phyloP scores from a whole-genome alignment of 2,888 invertebrate species.

The Drosophila niveifrons region DNA sequence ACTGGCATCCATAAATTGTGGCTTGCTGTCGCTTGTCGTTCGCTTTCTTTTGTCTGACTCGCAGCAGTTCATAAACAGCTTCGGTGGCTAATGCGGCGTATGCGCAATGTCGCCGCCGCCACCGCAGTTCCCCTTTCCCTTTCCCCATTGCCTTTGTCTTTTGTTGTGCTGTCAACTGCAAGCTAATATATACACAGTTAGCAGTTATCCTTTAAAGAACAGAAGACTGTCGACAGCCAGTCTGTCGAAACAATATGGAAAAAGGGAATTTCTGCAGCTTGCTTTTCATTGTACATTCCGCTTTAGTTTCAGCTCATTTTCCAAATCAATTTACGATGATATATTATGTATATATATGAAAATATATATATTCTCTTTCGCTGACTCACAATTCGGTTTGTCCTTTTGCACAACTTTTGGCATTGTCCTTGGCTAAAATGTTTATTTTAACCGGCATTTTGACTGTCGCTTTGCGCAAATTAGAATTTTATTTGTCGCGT shows the following conservation, averaged over 20 bases:
- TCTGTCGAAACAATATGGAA: background rate
- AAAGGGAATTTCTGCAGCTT: background rate
- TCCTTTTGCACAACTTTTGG: slow-evolving; percentile 4
- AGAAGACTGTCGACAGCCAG: background rate
- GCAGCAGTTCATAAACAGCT: slow-evolving; percentile 50
- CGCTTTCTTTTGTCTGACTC: slow-evolving; percentile 24
- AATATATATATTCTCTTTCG: background rate
- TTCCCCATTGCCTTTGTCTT: slow-evolving; percentile 38
- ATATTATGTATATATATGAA: too few relatives aligned
- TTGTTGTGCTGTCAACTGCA: slow-evolving; percentile 29
- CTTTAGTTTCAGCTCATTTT: background rate
- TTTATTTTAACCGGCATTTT: slow-evolving; percentile 18
- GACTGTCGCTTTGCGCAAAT: background rate
- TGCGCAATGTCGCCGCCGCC: slow-evolving; percentile 51
- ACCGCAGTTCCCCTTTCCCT: background rate
- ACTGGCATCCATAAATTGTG: slow-evolving; percentile 68
- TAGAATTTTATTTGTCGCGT: background rate
- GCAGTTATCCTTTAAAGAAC: background rate
- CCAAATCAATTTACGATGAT: background rate
- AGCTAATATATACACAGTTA: slow-evolving; percentile 14
- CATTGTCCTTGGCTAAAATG: slow-evolving; percentile 18
- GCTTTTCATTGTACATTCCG: background rate
- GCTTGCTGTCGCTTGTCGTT: slow-evolving; percentile 31
- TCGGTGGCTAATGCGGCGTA: slow-evolving; percentile 60
- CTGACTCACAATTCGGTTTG: slow-evolving; percentile 3